Base-by-base conservation (phyloP, 64 coral and sea anemone genomes). In the Catalaphyllia jardinei region DNA sequence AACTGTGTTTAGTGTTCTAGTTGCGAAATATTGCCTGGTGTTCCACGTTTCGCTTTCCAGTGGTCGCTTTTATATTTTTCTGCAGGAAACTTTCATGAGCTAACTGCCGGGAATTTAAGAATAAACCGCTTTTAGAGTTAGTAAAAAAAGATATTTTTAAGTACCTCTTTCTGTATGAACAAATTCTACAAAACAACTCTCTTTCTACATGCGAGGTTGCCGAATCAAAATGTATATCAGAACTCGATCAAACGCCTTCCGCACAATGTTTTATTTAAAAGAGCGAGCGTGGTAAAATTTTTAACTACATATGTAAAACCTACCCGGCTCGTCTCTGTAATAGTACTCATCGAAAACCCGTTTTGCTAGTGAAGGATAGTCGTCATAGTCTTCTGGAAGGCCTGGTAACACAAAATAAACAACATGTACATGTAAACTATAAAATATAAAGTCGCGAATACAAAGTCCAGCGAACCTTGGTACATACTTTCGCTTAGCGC, bases 341-440 rank as follows among this genome's bases (percentile, higher is more conserved):
- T 46, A 64, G 13, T 4, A 19, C 1, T 79, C 77, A 4, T 82
- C 29, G 17, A 62, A 31, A 0, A 18, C 2, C 11, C 27, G 60
- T 42, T 60, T 12, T 39, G 4, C 16, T 6, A 28, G 18, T 29
- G 60, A 31, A 42, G 33, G 33, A 46, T 46, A 46, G 42, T 46
- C 42, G 3, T 46, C 42, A 46, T 46, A 46, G 8, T 85, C 39
- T 24, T 71, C 81, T 18, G 71, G 39, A 10, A 39, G 62, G 52
- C 38, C 81, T 85, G 63, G 54, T 71, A 71, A 65, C 24, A 13
- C 7, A 67, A 71, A 85, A 11, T 71, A 85, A 85, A 85, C 61
- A 85, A 29, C 38, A 5, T 8, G 3, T 33, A 18, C 81, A 85
- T 50, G 25, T 67, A 16, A 71, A 35, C 13, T 77, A 77, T 59